Conservation (phyloP, 2,113 vertebrate species). For the Ibidorhyncha struthersii region DNA sequence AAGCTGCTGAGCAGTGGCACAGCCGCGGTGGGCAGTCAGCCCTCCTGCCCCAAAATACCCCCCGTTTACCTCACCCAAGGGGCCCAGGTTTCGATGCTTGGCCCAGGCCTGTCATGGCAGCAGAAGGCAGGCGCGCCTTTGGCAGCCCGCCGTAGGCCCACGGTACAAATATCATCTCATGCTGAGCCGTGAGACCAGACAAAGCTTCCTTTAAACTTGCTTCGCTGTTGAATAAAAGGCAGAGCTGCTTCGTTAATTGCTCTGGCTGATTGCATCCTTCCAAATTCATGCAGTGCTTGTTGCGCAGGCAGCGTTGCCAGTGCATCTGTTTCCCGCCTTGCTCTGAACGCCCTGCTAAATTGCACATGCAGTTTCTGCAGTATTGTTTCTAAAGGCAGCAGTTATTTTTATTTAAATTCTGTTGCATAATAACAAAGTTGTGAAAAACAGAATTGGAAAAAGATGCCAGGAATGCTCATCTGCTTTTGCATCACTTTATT, state of each 20-base stretch:
- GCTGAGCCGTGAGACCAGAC: neutral
- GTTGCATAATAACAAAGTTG: neutral
- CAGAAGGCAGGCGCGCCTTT: too few relatives aligned
- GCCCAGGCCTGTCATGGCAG: neutral
- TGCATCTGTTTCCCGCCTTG: fast-evolving
- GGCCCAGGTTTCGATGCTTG: fast-evolving
- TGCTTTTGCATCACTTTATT: neutral
- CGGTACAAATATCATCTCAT: fast-evolving
- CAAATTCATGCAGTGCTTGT: fast-evolving
- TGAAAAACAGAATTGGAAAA: neutral
- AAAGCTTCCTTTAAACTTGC: neutral
- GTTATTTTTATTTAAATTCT: neutral
- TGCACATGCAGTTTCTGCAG: neutral
- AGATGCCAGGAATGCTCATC: neutral
- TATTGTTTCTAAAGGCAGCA: neutral
- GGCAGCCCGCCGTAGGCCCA: fast-evolving
- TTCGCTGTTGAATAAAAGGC: neutral
- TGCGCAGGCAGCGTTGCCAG: fast-evolving
- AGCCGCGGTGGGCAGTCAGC: neutral
- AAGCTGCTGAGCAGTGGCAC: neutral
- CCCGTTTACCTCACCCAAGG: fast-evolving
- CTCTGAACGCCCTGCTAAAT: neutral
- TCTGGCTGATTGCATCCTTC: neutral
- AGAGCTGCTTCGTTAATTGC: neutral
- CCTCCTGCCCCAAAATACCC: neutral